Evolutionary conservation across 2,888 invertebrate species (phyloP), one percentile per base, ranked within the genome.

Genomic region (Crocallis elinguaria): DNA sequence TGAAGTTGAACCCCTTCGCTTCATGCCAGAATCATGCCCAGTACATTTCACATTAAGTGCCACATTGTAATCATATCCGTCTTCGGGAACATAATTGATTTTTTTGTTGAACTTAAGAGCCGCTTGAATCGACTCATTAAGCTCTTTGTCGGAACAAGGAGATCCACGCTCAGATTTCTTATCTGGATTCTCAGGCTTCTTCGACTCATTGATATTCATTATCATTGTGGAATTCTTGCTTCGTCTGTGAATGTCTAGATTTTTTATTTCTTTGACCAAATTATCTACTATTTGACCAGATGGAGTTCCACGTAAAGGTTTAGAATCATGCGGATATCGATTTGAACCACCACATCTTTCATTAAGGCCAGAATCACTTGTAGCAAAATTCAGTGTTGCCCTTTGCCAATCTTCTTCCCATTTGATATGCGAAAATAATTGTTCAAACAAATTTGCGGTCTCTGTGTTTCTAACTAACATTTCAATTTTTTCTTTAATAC

Each of bases 251-350:
- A 71, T 49, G 3, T 64, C 71, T 0, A 71, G 36, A 39, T 67
- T 67, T 19, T 71, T 64, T 62, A 81, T 72, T 65, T 79, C 79
- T 46, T 66, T 67, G 0, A 77, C 42, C 14, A 81, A 30, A 16
- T 60, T 57, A 39, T 73, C 62, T 21, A 81, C 81, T 19, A 82
- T 69, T 41, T 73, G 50, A 11, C 51, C 52, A 6, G 46, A 36
- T 2, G 75, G 71, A 12, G 64, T 51, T 23, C 73, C 66, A 7
- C 69, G 68, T 45, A 70, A 70, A 0, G 77, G 77, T 21, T 75
- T 25, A 21, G 73, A 71, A 37, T 78, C 77, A 2, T 66, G 55
- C 1, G 39, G n/a, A n/a, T n/a, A n/a, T n/a, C n/a, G n/a, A n/a
- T n/a, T n/a, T 60, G 49, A 19, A 49, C 13, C 6, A 11, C 45